A percentile compares a stretch with the other conserved stretches of the same genome.
phyloP scores from a whole-genome alignment of 1,140 invertebrate species.

The Conopomorpha cramerella region DNA sequence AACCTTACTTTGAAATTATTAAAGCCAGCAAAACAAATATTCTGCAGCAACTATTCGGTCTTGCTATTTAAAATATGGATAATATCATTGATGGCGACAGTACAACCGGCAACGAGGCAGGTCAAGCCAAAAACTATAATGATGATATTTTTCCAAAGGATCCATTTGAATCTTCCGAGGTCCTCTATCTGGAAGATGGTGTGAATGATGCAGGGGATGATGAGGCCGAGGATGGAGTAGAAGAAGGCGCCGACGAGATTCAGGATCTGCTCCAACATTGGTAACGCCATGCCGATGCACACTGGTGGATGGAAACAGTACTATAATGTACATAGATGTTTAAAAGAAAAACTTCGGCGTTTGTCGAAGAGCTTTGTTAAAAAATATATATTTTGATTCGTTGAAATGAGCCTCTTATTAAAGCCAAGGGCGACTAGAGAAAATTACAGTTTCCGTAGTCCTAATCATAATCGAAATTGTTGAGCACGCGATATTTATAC shows the following conservation, averaged over 20 bases:
- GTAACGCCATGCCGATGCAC: constrained; percentile 73
- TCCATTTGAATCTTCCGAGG: constrained; percentile 67
- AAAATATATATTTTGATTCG: no score
- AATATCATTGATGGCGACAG: constrained; percentile 34
- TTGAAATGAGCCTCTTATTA: no score
- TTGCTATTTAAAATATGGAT: constrained; percentile 17
- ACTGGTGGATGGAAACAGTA: constrained; percentile 55
- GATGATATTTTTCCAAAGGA: constrained; percentile 68
- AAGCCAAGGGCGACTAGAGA: no score
- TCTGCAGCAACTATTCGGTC: constrained; percentile 13
- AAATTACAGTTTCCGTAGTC: no score
- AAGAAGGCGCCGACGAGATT: constrained; percentile 87
- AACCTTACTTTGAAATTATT: no score
- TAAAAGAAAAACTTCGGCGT: no score
- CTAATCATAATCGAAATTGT: no score
- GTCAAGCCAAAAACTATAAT: constrained; percentile 65
- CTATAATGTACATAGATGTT: no score
- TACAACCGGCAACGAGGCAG: constrained; percentile 66
- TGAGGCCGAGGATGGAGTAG: constrained; percentile 81
- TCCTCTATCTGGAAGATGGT: constrained; percentile 70
- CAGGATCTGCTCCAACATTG: constrained; percentile 84
- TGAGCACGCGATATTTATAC: no score
- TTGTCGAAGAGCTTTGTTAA: no score
- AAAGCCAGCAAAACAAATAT: no score
- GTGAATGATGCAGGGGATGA: constrained; percentile 85